Conservation (phyloP, 1,140 invertebrate species). For the Heliconius congener region DNA sequence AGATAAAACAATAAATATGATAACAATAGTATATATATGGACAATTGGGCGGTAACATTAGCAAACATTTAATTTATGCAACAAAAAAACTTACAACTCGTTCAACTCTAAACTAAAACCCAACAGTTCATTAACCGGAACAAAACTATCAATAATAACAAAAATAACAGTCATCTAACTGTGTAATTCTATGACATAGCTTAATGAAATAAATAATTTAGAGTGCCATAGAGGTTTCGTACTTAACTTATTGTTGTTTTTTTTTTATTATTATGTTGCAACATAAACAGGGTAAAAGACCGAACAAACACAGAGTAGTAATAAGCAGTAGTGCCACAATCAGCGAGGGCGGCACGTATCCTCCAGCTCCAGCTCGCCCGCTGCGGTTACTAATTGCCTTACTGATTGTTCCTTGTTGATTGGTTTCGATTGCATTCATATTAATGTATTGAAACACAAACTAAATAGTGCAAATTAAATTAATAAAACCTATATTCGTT, state of each 20-base stretch:
- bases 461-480: constrained; percentile 7
- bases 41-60: too few species aligned
- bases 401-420: constrained; percentile 54
- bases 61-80: too few species aligned
- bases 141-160: background rate
- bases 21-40: too few species aligned
- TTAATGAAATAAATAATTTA: background rate
- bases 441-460: constrained; percentile 20
- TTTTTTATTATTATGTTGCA: constrained; percentile 8
- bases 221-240: background rate
- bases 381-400: constrained; percentile 62
- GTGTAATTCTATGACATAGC: background rate
- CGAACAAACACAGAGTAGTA: constrained; percentile 21
- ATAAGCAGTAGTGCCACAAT: constrained; percentile 53
- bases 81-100: too few species aligned
- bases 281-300: constrained; percentile 8
- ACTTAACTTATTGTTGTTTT: background rate
- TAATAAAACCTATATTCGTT: background rate
- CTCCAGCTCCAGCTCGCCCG: constrained; percentile 57
- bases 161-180: background rate
- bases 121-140: too few species aligned
- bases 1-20: too few species aligned
- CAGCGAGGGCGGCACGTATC: constrained; percentile 51
- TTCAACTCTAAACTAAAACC: too few species aligned
- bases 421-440: constrained; percentile 30